Base-by-base conservation (phyloP, 1,140 invertebrate genomes). In the Papilio xuthus region DNA sequence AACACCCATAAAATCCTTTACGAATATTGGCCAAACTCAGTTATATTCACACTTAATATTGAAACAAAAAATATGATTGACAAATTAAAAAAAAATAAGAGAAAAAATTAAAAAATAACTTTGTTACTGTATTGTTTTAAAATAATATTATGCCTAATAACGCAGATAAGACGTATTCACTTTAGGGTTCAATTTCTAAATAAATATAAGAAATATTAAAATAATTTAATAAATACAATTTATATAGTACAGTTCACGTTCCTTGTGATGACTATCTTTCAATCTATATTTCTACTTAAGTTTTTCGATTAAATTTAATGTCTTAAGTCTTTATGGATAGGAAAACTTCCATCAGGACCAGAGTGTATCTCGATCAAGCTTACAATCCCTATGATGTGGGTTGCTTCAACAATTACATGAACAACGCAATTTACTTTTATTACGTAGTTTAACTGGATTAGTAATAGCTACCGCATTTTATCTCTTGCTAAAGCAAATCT, bases 351-450 rank as follows among this genome's bases (percentile, higher is more conserved):
- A 15, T 4, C 18, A 12, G 26, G 18, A 15, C 26, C 1, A 67
- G 56, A 26, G 2, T 15, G 4, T 26, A 60, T 60, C 56, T 60
- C 56, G 26, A 28, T 67, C 23, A 56, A 23, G 53, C 12, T 28
- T 15, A 56, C n/a, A 56, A 56, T 56, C 20, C 47, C 47, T 50
- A 67, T 67, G 4, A 67, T 18, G 13, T 28, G 26, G 26, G 60
- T 67, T 28, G 4, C 13, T 67, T 67, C 60, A 28, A n/a, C 60
- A 67, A 67, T 67, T 32, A 67, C 60, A 28, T 15, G 23, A 67
- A 28, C 26, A 28, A 67, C 60, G 60, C 60, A 32, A 67, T 67
- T 67, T 67, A 67, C 60, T 67, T 67, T 67, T 67, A 67, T 67
- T 67, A 18, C 26, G 60, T 32, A 32, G 60, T 67, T 60, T 67